Percentiles rank a stretch among this genome's conserved stretches.
These are phyloP conservation scores for Phalangium opilio DNA, from an alignment of 2,888 invertebrate genomes.

Conservation along the genomic window DNA sequence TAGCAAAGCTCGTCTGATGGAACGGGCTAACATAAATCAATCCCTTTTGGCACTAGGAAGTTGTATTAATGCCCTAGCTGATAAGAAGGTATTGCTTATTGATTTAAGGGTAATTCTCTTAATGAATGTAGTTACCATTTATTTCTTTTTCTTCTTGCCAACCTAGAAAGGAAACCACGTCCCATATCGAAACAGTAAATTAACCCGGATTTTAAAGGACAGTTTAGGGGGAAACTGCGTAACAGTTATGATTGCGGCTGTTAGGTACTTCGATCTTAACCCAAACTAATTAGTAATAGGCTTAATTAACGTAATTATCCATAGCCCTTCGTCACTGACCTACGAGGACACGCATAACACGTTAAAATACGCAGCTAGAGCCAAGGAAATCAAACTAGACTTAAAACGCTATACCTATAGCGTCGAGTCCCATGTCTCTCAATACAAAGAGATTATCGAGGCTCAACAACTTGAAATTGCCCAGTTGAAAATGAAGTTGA, in stretches of 20 bases:
- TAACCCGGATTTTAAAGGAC: conserved; percentile 15
- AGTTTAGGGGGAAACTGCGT: conserved; percentile 18
- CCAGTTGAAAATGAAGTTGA: too few species aligned
- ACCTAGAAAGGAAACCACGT: conserved; percentile 7
- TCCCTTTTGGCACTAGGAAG: conserved; percentile 60
- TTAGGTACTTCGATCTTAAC: conserved; percentile 3
- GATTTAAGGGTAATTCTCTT: too few species aligned
- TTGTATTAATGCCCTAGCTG: conserved; percentile 73
- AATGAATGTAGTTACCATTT: too few species aligned
- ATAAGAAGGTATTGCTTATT: conserved; percentile 41
- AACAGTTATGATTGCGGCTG: conserved; percentile 18
- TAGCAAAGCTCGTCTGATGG: conserved; percentile 49
- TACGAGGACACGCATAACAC: conserved; percentile 92
- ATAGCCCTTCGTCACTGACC: conserved; percentile 35
- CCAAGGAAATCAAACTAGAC: conserved; percentile 59
- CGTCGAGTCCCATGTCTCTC: neutral
- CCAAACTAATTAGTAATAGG: neutral
- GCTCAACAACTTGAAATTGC: neutral
- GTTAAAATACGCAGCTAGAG: conserved; percentile 65
- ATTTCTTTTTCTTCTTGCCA: too few species aligned
- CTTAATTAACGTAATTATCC: neutral
- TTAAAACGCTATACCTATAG: neutral
- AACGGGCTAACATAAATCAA: conserved; percentile 85
- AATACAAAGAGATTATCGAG: neutral
- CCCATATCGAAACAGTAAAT: conserved; percentile 17